phyloP scores from a whole-genome alignment of 2,113 vertebrate genomes.

The Carassius auratus region DNA sequence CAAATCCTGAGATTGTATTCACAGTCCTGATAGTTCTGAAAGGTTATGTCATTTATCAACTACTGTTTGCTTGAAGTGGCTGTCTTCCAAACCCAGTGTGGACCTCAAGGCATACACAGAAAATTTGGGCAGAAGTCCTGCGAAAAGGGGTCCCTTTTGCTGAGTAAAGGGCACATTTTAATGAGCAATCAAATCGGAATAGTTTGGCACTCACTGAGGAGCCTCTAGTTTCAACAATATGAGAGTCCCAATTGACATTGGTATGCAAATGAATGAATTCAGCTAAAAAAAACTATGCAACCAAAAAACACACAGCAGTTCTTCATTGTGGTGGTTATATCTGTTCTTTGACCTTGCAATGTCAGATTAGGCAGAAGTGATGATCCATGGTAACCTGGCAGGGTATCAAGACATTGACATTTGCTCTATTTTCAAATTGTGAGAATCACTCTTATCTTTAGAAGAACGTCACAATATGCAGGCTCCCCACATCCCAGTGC shows the following conservation, averaged over 20 bases:
- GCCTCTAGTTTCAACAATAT: slow-evolving; percentile 21
- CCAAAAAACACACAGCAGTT: background rate
- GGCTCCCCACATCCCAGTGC: background rate
- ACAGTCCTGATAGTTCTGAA: background rate
- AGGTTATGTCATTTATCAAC: slow-evolving; percentile 3
- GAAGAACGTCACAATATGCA: background rate
- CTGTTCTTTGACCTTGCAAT: background rate
- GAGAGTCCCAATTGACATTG: slow-evolving; percentile 34
- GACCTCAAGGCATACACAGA: background rate
- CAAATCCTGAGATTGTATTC: background rate
- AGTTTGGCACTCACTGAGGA: slow-evolving; percentile 32
- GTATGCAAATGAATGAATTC: slow-evolving; percentile 44
- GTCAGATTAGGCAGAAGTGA: background rate
- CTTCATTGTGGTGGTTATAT: background rate
- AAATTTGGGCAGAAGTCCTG: slow-evolving; percentile 24
- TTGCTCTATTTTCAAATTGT: slow-evolving; percentile 9
- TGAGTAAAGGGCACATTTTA: slow-evolving; percentile 46
- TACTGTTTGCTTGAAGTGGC: background rate
- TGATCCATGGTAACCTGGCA: background rate
- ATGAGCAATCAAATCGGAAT: slow-evolving; percentile 44
- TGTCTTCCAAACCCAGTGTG: background rate
- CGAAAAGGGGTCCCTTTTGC: slow-evolving; percentile 20
- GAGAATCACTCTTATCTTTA: background rate
- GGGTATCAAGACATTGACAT: background rate
- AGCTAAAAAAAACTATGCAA: slow-evolving; percentile 20